Conservation (phyloP, 2,113 vertebrate genomes). For the Trogon melanurus region DNA sequence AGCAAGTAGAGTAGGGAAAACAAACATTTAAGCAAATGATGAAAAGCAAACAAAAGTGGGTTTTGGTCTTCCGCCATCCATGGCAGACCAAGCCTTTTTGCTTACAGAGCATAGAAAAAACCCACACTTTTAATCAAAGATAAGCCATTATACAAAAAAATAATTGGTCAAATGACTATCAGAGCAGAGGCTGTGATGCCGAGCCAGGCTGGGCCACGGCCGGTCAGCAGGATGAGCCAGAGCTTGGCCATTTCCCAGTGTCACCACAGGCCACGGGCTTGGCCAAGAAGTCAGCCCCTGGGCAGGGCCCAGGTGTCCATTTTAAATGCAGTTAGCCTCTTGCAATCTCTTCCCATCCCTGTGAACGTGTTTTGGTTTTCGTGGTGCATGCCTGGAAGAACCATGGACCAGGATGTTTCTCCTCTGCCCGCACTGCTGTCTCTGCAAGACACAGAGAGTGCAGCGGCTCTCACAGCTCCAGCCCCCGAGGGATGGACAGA, state of each 20-base stretch:
- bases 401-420: neutral
- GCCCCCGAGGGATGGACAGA: fast-evolving
- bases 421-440: neutral
- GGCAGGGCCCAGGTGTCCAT: too few relatives aligned
- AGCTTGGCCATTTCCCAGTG: fast-evolving
- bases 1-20: neutral
- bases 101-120: neutral
- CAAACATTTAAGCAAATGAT: neutral
- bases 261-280: fast-evolving
- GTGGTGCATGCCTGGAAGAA: neutral
- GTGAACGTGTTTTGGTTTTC: neutral
- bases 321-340: neutral
- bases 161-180: neutral
- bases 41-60: neutral
- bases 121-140: neutral
- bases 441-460: fast-evolving
- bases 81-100: neutral
- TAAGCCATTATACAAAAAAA: neutral
- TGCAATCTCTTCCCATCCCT: neutral
- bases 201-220: neutral
- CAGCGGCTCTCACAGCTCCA: neutral
- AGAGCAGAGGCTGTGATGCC: neutral
- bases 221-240: neutral
- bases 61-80: neutral
- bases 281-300: fast-evolving